These are phyloP conservation scores for Chironomus riparius DNA, from an alignment of 2,888 invertebrate genomes.

Conservation along the genomic window DNA sequence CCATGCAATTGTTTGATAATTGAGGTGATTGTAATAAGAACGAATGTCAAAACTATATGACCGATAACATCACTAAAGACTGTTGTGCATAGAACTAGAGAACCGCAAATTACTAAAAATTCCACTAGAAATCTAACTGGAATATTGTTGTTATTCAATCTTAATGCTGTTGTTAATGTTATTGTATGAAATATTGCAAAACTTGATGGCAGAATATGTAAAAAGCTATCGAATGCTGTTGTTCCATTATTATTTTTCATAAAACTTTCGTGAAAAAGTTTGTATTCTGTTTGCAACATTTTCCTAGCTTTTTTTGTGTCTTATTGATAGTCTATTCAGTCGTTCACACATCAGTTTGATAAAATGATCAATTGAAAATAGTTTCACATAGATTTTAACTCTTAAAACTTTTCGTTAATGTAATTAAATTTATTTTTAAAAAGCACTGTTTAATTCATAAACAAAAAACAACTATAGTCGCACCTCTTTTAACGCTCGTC, in stretches of 20 bases:
- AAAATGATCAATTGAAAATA: neutral
- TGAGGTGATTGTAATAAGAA: slow-evolving; percentile 29
- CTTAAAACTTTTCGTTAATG: neutral
- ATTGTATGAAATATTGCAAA: slow-evolving; percentile 20
- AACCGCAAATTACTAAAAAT: slow-evolving; percentile 48
- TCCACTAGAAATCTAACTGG: slow-evolving; percentile 43
- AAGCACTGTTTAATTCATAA: neutral
- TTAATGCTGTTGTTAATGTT: neutral
- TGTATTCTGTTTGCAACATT: slow-evolving; percentile 37
- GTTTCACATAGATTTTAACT: neutral
- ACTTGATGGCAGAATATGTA: slow-evolving; percentile 11
- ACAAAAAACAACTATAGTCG: neutral
- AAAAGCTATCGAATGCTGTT: slow-evolving; percentile 32
- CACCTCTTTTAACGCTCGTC: neutral
- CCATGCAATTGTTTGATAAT: slow-evolving; percentile 23
- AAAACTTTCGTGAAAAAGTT: slow-evolving; percentile 45
- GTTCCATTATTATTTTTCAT: slow-evolving; percentile 50
- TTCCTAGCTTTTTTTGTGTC: neutral
- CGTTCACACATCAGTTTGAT: neutral
- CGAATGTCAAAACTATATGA: slow-evolving; percentile 30
- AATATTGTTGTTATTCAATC: slow-evolving; percentile 13
- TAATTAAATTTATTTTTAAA: neutral
- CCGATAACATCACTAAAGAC: slow-evolving; percentile 42
- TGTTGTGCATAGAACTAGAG: slow-evolving; percentile 50
- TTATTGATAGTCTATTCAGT: neutral